A percentile compares a stretch with the other conserved stretches of the same genome.
These are phyloP conservation scores for Catocala sponsa DNA, from an alignment of 2,888 invertebrate species.

Conservation along the genomic window DNA sequence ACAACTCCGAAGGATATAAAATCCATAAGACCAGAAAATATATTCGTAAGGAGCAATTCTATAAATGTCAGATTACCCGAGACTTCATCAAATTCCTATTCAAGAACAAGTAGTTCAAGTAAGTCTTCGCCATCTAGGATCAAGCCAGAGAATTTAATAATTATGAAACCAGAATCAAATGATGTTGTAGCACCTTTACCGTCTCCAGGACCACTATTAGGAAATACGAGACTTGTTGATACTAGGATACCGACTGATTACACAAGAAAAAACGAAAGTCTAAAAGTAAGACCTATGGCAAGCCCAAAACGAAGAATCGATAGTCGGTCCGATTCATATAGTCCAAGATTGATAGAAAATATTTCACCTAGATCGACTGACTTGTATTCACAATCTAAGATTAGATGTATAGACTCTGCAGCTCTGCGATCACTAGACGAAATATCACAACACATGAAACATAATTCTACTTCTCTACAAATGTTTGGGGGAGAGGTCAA, in stretches of 20 bases:
- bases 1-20: conserved; percentile 74
- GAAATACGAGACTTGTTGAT: conserved; percentile 94
- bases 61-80: conserved; percentile 88
- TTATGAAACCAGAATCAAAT: conserved; percentile 79
- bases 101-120: conserved; percentile 69
- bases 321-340: conserved; percentile 74
- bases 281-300: conserved; percentile 71
- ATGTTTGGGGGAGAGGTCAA: conserved; percentile 94
- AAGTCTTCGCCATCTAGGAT: conserved; percentile 73
- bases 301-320: conserved; percentile 82
- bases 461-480: conserved; percentile 87
- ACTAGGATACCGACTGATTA: conserved; percentile 81
- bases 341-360: conserved; percentile 78
- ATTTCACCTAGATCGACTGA: conserved; percentile 76
- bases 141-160: conserved; percentile 88
- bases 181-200: conserved; percentile 90
- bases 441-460: conserved; percentile 87
- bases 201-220: conserved; percentile 94
- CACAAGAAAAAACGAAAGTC: conserved; percentile 70
- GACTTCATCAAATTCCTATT: conserved; percentile 75
- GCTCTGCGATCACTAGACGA: conserved; percentile 88
- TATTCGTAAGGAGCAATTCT: conserved; percentile 89
- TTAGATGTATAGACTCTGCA: conserved; percentile 82
- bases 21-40: conserved; percentile 74
- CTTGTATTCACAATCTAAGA: conserved; percentile 82